These are phyloP conservation scores for Papilio protenor DNA, from an alignment of 2,888 invertebrate genomes.

Conservation along the genomic window DNA sequence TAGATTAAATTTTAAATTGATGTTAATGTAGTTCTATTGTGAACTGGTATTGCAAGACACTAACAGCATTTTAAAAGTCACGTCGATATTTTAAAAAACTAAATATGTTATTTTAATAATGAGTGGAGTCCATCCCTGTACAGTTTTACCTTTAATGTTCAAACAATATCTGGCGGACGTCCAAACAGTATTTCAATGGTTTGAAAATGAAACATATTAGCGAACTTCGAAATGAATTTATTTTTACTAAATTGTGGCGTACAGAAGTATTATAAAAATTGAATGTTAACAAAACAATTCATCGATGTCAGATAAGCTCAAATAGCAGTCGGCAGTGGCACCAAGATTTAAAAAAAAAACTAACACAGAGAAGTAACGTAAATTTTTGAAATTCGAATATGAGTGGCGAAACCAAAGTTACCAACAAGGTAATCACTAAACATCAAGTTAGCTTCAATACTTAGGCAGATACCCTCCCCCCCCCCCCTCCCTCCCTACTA, in stretches of 20 bases:
- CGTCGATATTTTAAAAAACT: too few species aligned
- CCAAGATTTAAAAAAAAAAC: too few species aligned
- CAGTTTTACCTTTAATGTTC: constrained; percentile 46
- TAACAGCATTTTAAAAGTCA: background rate
- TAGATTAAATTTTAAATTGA: too few species aligned
- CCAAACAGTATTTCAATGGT: constrained; percentile 50
- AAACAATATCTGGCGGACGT: constrained; percentile 51
- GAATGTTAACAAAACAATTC: background rate
- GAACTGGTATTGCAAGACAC: background rate
- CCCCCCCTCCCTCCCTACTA: too few species aligned
- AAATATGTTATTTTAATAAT: background rate
- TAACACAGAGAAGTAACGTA: too few species aligned
- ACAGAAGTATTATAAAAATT: background rate
- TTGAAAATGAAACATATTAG: constrained; percentile 48
- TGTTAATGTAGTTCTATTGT: background rate
- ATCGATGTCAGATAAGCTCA: background rate
- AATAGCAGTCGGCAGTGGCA: too few species aligned
- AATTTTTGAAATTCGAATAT: too few species aligned
- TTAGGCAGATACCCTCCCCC: background rate
- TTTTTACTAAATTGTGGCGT: constrained; percentile 61
- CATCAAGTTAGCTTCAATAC: background rate
- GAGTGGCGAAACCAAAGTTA: background rate
- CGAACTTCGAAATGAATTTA: constrained; percentile 60
- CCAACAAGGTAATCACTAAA: background rate
- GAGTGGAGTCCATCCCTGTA: constrained; percentile 49